These are phyloP conservation scores for Pipistrellus kuhlii DNA, from an alignment of 2,797 vertebrate genomes.

Conservation along the genomic window DNA sequence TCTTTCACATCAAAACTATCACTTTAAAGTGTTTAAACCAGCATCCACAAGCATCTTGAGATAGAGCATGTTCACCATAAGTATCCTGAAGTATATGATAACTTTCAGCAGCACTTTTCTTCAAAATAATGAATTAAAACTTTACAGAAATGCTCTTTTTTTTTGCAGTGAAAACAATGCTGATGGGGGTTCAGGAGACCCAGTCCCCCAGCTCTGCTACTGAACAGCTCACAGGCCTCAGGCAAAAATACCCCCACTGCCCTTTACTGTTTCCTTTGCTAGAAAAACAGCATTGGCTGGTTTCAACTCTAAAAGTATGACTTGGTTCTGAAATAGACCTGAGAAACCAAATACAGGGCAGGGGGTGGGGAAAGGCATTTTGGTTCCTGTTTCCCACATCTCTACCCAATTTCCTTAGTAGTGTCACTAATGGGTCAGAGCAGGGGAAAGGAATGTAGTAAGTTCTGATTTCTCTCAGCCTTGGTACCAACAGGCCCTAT, in stretches of 20 bases:
- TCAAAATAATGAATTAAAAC: too few relatives aligned
- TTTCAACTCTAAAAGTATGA: constrained; percentile 41
- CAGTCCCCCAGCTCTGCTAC: not conserved
- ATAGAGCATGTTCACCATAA: too few relatives aligned
- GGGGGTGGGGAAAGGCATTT: not conserved
- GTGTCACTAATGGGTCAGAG: not conserved
- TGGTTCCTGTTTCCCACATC: not conserved
- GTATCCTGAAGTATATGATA: too few relatives aligned
- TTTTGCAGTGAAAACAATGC: not conserved
- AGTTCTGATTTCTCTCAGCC: not conserved
- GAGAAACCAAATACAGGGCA: constrained; percentile 56
- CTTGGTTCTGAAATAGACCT: not conserved
- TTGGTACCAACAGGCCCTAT: not conserved
- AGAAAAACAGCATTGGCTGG: constrained; percentile 25
- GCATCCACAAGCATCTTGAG: too few relatives aligned
- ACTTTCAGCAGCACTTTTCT: too few relatives aligned
- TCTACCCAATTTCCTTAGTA: not conserved
- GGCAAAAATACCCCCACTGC: not conserved
- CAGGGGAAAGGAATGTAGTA: not conserved
- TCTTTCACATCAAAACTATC: too few relatives aligned
- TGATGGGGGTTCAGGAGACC: not conserved
- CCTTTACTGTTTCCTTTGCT: constrained; percentile 8
- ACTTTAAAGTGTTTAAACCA: too few relatives aligned
- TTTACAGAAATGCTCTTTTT: too few relatives aligned
- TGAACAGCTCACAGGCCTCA: not conserved